Conservation (phyloP, 2,113 vertebrate genomes). For the Chlorodrepanis virens region DNA sequence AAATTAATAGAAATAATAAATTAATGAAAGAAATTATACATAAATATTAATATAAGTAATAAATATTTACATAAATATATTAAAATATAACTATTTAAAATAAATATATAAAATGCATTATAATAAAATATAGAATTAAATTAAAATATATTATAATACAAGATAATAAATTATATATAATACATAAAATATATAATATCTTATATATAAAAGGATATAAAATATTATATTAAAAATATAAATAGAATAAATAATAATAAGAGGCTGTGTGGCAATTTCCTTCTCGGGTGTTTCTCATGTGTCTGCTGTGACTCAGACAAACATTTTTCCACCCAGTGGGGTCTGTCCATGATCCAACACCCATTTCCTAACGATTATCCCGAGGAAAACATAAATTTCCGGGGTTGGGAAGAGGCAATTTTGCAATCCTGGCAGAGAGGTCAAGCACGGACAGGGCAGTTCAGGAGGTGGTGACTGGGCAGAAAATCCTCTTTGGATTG, state of each 20-base stretch:
- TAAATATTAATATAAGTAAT: neutral
- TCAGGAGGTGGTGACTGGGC: neutral
- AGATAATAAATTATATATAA: neutral
- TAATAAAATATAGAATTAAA: too few species aligned
- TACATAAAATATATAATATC: neutral
- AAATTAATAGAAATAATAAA: fast-evolving
- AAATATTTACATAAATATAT: neutral
- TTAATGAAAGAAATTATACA: neutral
- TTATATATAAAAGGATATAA: neutral
- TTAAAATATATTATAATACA: too few species aligned
- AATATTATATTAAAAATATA: too few species aligned
- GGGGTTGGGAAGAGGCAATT: neutral
- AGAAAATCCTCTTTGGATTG: neutral
- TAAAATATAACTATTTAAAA: too few species aligned
- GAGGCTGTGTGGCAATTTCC: neutral
- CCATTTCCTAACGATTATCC: neutral
- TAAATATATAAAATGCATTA: too few species aligned
- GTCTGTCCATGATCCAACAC: neutral
- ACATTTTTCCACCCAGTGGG: neutral
- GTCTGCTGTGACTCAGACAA: neutral
- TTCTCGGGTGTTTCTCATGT: neutral
- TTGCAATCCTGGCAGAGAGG: neutral
- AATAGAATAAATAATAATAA: neutral
- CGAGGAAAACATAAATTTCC: neutral
- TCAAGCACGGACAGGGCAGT: neutral